phyloP scores from a whole-genome alignment of 2,888 invertebrate species.

The Rhimphoctona megacephalus region DNA sequence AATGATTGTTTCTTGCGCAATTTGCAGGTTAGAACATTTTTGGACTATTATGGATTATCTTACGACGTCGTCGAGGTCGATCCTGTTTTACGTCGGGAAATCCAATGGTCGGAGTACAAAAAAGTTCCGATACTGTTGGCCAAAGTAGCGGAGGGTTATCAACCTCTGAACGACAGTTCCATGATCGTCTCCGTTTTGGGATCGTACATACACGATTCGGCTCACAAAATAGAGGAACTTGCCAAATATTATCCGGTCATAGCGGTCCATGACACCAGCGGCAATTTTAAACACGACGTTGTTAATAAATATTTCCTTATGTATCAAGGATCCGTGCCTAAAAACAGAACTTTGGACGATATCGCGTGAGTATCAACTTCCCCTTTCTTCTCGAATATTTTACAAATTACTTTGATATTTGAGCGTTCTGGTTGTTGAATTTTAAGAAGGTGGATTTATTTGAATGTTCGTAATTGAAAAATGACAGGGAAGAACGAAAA shows the following conservation, averaged over 20 bases:
- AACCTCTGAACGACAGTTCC: constrained; percentile 96
- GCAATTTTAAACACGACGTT: constrained; percentile 90
- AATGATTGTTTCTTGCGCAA: not conserved
- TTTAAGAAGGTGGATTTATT: no score
- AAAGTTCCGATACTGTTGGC: constrained; percentile 97
- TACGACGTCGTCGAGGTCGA: constrained; percentile 99
- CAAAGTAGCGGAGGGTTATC: constrained; percentile 90
- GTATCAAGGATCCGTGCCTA: constrained; percentile 88
- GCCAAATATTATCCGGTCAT: constrained; percentile 92
- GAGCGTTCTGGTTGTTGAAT: no score
- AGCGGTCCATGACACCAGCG: constrained; percentile 88
- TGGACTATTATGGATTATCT: constrained; percentile 96
- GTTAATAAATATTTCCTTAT: constrained; percentile 96
- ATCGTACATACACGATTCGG: constrained; percentile 89
- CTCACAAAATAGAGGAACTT: constrained; percentile 88
- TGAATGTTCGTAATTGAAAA: not conserved
- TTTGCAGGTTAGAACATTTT: constrained; percentile 88
- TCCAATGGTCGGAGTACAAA: constrained; percentile 96
- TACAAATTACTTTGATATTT: constrained; percentile 12
- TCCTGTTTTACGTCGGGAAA: constrained; percentile 95
- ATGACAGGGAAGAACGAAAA: constrained; percentile 93
- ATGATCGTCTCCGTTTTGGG: constrained; percentile 96
- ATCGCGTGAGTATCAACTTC: constrained; percentile 86
- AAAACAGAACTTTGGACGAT: constrained; percentile 85
- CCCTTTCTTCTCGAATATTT: constrained; percentile 13